Evolutionary conservation across 2,888 invertebrate species (phyloP).

Genomic region (Ormyrus thymus): DNA sequence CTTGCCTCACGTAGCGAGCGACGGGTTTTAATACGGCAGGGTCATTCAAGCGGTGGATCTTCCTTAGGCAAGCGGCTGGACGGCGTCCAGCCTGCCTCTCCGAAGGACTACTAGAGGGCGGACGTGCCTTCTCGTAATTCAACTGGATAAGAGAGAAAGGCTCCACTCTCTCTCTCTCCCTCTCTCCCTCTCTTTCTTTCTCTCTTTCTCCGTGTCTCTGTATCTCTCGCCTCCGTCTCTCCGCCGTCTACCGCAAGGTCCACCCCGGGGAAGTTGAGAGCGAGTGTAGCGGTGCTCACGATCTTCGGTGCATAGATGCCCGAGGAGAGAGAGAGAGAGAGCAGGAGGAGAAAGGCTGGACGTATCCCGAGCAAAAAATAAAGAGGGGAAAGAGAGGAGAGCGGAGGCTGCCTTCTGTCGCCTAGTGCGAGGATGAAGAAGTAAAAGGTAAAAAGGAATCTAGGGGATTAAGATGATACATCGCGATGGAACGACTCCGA

Average conservation of each 20-base stretch:
- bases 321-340: not conserved
- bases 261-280: constrained; percentile 52
- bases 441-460: constrained; percentile 65
- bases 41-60: constrained; percentile 56
- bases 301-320: constrained; percentile 16
- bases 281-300: constrained; percentile 35
- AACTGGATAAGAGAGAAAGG: constrained; percentile 63
- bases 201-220: constrained; percentile 21
- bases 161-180: constrained; percentile 47
- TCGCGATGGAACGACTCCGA: constrained; percentile 59
- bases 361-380: not conserved
- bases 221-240: not conserved
- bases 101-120: constrained; percentile 61
- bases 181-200: constrained; percentile 52
- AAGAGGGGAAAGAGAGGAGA: not conserved
- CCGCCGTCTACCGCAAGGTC: constrained; percentile 57
- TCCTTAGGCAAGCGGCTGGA: constrained; percentile 62
- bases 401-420: constrained; percentile 39
- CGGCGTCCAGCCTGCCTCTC: constrained; percentile 60
- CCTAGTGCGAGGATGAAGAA: constrained; percentile 61
- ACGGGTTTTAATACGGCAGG: constrained; percentile 62
- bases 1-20: constrained; percentile 59
- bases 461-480: constrained; percentile 66
- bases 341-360: constrained; percentile 5
- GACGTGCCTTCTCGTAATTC: constrained; percentile 70